Base-by-base conservation (phyloP, 2,113 vertebrate species). In the Apaloderma vittatum region DNA sequence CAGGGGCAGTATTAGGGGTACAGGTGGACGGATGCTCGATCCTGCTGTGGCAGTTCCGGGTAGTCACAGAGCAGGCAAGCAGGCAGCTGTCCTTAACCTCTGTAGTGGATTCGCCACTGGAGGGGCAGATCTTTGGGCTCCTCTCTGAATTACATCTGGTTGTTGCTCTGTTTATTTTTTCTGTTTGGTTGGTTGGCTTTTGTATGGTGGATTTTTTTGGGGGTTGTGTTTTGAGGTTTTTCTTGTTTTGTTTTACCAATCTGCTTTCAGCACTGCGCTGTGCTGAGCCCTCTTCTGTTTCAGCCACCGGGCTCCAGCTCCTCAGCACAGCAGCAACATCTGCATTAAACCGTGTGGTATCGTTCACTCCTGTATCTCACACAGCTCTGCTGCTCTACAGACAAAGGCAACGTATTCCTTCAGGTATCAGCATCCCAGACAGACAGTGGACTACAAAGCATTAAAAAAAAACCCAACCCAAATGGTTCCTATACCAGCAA, bases 221-320 rank as follows among this genome's bases (percentile, higher is more conserved):
- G n/a, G n/a, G n/a, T 9, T 40, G 40, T 40, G 40, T 40, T 40
- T 40, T 40, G 22, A 80, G 10, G 9, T 8, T 57, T 72, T 51
- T 63, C 61, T 62, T 58, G 40, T 40, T 24, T 43, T 65, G 23
- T 61, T 46, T 43, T 30, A 5, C 1, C 26, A 57, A 23, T 58
- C 26, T 58, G 24, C 13, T 91, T 88, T 84, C 49, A 79, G 61
- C 0, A 1, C 61, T 0, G 1, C 1, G 1, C 13, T 1, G 1
- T 30, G 52, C 36, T 45, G 27, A 74, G 10, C 49, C 34, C 17
- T 36, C 26, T 74, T 43, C 61, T 37, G n/a, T 61, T 70, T 62
- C 51, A 58, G 45, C 37, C 1, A 1, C 46, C 1, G 2, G 26
- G 12, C 20, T 63, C 27, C 0, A 2, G 27, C 55, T 88, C 29